These are phyloP conservation scores for Rhorus exstirpatorius DNA, from an alignment of 2,888 invertebrate genomes.

Conservation along the genomic window DNA sequence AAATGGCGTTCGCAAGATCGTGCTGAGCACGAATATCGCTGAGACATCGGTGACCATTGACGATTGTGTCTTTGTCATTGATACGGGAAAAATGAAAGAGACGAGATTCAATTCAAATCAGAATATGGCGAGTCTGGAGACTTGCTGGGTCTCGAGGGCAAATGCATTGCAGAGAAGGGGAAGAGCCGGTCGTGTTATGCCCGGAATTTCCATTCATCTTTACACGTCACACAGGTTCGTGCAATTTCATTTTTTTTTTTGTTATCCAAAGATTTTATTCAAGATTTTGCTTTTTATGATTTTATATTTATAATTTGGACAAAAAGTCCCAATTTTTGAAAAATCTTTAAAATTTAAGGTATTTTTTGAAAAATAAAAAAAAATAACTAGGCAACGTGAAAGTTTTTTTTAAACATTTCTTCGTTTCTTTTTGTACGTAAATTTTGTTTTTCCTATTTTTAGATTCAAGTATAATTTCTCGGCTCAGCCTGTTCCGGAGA, in stretches of 20 bases:
- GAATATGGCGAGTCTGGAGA: constrained; percentile 95
- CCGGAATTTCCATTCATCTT: constrained; percentile 95
- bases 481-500: constrained; percentile 94
- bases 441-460: constrained; percentile 38
- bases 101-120: constrained; percentile 93
- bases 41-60: constrained; percentile 98
- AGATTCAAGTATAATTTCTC: constrained; percentile 89
- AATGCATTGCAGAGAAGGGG: constrained; percentile 96
- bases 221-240: constrained; percentile 90
- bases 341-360: too few species aligned
- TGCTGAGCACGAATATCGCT: constrained; percentile 96
- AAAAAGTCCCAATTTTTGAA: too few species aligned
- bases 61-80: constrained; percentile 97
- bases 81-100: constrained; percentile 97
- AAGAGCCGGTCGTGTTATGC: constrained; percentile 95
- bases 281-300: background rate
- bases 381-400: too few species aligned
- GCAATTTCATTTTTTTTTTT: constrained; percentile 13
- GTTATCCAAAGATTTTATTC: background rate
- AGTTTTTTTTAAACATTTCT: too few species aligned
- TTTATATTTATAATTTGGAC: too few species aligned
- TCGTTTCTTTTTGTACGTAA: constrained; percentile 19
- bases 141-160: constrained; percentile 96
- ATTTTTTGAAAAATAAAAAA: too few species aligned
- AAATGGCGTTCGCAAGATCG: constrained; percentile 93